Evolutionary conservation across 2,113 vertebrate species (phyloP).

Genomic region (Bubalus kerabau): DNA sequence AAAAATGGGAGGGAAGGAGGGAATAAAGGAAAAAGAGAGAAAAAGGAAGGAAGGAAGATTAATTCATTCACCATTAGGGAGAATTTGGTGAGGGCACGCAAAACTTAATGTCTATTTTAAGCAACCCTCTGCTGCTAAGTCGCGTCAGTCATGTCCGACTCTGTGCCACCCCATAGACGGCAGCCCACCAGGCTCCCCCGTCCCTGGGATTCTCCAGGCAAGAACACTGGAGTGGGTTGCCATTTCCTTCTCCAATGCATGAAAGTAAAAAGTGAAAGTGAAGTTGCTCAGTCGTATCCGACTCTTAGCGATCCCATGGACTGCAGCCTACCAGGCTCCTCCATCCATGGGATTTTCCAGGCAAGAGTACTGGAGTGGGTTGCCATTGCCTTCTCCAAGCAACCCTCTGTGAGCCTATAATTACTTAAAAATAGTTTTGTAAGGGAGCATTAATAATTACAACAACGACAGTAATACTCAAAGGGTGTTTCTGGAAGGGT

Average conservation of each 20-base stretch:
- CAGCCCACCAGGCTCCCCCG: too few relatives aligned
- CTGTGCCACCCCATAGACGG: too few relatives aligned
- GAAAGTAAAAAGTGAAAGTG: too few relatives aligned
- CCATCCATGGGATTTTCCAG: too few relatives aligned
- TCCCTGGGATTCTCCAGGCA: too few relatives aligned
- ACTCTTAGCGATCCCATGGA: too few relatives aligned
- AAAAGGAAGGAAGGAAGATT: background rate
- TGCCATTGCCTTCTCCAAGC: background rate
- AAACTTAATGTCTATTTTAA: background rate
- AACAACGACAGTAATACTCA: background rate
- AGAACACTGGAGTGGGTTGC: too few relatives aligned
- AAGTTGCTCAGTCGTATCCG: too few relatives aligned
- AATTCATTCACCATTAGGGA: background rate
- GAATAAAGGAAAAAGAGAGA: background rate
- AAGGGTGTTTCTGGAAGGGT: background rate
- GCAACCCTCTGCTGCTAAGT: background rate
- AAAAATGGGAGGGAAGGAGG: background rate
- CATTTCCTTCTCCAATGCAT: too few relatives aligned
- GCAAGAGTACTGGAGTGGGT: too few relatives aligned
- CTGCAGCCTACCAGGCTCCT: too few relatives aligned
- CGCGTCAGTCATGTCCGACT: too few relatives aligned
- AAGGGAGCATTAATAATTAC: background rate
- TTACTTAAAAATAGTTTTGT: background rate
- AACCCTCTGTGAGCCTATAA: background rate
- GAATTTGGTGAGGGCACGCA: background rate